These are phyloP conservation scores for Porites rus DNA, from an alignment of 92 coral and sea anemone species.

Conservation along the genomic window DNA sequence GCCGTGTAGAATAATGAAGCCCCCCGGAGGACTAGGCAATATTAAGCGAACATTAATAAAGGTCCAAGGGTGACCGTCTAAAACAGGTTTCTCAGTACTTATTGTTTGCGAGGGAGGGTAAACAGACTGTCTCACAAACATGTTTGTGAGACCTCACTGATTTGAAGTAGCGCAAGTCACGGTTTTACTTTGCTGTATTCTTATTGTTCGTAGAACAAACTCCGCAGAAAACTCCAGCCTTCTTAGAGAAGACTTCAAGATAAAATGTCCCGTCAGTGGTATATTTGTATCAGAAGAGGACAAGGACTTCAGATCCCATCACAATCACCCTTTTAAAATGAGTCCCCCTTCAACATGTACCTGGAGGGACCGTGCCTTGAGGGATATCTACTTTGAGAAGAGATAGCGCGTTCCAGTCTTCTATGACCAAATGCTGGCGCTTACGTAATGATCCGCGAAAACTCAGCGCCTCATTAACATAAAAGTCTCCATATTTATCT, in stretches of 20 bases:
- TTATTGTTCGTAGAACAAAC: neutral
- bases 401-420: constrained; percentile 36
- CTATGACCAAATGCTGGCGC: neutral
- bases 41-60: too few relatives aligned
- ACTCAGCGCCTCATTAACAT: neutral
- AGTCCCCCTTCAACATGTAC: constrained; percentile 69
- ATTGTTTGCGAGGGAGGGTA: too few relatives aligned
- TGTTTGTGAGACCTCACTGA: too few relatives aligned
- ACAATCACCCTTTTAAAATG: constrained; percentile 48
- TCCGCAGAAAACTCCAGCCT: constrained; percentile 6
- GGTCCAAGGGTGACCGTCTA: too few relatives aligned
- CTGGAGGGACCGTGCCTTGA: constrained; percentile 84
- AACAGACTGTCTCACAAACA: too few relatives aligned
- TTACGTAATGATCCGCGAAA: neutral
- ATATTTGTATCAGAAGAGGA: constrained; percentile 52
- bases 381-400: constrained; percentile 90
- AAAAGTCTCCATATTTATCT: neutral
- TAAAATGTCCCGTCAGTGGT: constrained; percentile 68
- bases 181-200: neutral
- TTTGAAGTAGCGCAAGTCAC: neutral
- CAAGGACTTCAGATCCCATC: constrained; percentile 64
- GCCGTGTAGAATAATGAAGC: too few relatives aligned
- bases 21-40: too few relatives aligned
- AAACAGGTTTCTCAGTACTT: too few relatives aligned
- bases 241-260: constrained; percentile 37